A percentile compares a stretch with the other conserved stretches of the same genome.
phyloP scores from a whole-genome alignment of 2,797 vertebrate species.

The Limnodromus scolopaceus region DNA sequence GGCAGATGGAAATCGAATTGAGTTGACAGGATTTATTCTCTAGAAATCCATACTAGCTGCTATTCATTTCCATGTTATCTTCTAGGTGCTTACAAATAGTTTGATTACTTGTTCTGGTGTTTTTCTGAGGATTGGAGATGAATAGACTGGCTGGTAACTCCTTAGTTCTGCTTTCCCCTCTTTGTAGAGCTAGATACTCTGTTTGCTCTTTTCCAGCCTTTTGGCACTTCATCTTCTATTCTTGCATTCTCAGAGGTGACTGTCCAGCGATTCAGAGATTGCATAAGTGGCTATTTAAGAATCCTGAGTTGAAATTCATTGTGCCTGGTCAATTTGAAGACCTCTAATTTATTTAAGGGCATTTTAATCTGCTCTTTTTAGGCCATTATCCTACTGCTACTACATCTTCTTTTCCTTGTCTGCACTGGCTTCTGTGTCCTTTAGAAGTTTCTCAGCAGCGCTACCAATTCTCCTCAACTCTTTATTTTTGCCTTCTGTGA shows the following conservation, averaged over 20 bases:
- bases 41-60: constrained; percentile 11
- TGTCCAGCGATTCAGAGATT: neutral
- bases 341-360: neutral
- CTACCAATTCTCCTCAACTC: neutral
- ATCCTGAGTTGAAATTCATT: neutral
- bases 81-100: constrained; percentile 4
- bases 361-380: neutral
- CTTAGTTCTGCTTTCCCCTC: neutral
- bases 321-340: neutral
- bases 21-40: constrained; percentile 39
- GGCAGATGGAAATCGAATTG: constrained; percentile 23
- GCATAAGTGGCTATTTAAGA: neutral
- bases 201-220: neutral
- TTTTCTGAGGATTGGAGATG: constrained; percentile 5
- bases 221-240: neutral
- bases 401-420: neutral
- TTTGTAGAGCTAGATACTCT: neutral
- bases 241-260: neutral
- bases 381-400: neutral
- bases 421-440: neutral
- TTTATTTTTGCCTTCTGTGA: neutral
- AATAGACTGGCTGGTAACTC: neutral
- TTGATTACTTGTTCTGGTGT: constrained; percentile 13
- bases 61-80: constrained; percentile 28
- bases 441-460: neutral